A percentile compares a stretch with the other conserved stretches of the same genome.
These are phyloP conservation scores for Coremacera marginata DNA, from an alignment of 2,888 invertebrate genomes.

Conservation along the genomic window DNA sequence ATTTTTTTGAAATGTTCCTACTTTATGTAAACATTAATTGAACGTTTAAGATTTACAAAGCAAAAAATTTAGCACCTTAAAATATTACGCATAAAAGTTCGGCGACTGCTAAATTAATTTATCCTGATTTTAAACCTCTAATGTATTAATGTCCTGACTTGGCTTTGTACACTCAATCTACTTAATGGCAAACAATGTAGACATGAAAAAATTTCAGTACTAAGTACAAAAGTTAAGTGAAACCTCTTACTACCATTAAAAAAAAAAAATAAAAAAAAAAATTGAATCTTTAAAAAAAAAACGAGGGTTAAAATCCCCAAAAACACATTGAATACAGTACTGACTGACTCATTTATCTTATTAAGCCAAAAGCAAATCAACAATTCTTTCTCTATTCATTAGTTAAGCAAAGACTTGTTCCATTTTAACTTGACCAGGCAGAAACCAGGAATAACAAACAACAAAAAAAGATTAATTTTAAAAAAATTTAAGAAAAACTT, in stretches of 20 bases:
- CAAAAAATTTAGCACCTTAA: too few relatives aligned
- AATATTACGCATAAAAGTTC: too few relatives aligned
- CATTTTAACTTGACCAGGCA: slow-evolving; percentile 12
- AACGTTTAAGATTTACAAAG: too few relatives aligned
- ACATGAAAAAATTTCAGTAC: background rate
- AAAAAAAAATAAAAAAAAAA: too few relatives aligned
- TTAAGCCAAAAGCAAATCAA: slow-evolving; percentile 15
- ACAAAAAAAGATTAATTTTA: background rate
- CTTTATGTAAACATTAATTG: too few relatives aligned
- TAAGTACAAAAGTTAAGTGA: background rate
- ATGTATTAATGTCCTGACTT: too few relatives aligned
- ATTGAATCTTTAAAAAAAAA: background rate
- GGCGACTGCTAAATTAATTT: too few relatives aligned
- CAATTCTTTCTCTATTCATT: slow-evolving; percentile 21
- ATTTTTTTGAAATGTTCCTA: too few relatives aligned
- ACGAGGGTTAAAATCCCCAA: background rate
- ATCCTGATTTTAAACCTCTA: too few relatives aligned
- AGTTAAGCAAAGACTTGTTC: slow-evolving; percentile 9
- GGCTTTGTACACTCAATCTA: background rate
- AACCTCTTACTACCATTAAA: background rate
- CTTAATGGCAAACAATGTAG: background rate
- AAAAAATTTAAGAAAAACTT: slow-evolving; percentile 3
- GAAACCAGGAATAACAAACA: background rate
- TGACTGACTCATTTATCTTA: slow-evolving; percentile 14
- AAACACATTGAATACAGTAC: background rate